Conservation (phyloP, 23 tunicate species). For the Clavelina lepadiformis region DNA sequence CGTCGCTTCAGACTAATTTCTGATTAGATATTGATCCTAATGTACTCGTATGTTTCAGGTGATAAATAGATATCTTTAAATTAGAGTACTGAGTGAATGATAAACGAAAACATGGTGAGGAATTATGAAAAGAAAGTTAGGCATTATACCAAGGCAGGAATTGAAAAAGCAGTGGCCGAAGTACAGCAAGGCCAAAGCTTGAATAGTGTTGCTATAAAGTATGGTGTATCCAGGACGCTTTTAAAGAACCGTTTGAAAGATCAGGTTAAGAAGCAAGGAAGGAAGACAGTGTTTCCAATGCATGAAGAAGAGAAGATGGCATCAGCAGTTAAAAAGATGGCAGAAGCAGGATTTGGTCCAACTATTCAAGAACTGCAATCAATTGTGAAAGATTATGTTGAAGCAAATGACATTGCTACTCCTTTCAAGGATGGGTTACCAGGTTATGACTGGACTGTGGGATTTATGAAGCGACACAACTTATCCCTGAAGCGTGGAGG, state of each 20-base stretch:
- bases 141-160: background rate
- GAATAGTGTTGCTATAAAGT: conserved; percentile 2
- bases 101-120: background rate
- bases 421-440: background rate
- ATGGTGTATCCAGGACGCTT: conserved; percentile 1
- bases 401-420: conserved; percentile 1
- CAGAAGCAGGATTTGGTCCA: conserved; percentile 13
- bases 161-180: conserved; percentile 5
- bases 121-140: background rate
- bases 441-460: conserved; percentile 4
- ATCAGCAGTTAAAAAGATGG: background rate
- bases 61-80: background rate
- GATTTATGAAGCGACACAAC: background rate
- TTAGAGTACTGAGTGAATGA: conserved; percentile 2
- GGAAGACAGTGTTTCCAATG: conserved; percentile 3
- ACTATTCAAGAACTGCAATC: background rate
- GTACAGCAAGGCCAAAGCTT: conserved; percentile 5
- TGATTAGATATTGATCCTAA: conserved; percentile 3
- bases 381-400: background rate
- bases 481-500: conserved; percentile 6
- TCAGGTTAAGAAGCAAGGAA: background rate
- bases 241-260: background rate
- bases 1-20: conserved; percentile 1
- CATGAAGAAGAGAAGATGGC: conserved; percentile 1
- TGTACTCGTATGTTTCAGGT: background rate